Conservation (phyloP, 2,113 vertebrate species). For the Melanotaenia duboulayi region DNA sequence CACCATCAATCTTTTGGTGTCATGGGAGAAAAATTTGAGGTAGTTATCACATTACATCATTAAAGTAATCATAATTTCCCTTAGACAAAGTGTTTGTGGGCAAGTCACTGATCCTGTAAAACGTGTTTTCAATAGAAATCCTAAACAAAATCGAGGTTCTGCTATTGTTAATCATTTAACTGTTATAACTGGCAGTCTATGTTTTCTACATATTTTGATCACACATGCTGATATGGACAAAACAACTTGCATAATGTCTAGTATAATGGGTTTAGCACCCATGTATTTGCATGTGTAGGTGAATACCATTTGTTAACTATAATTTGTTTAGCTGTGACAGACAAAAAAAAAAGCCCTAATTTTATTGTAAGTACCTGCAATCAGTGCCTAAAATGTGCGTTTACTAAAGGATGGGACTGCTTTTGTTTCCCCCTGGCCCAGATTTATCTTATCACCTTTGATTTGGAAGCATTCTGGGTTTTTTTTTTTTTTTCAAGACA, state of each 20-base stretch:
- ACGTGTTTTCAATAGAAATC: slow-evolving; percentile 36
- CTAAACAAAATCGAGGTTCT: slow-evolving; percentile 16
- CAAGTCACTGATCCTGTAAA: slow-evolving; percentile 47
- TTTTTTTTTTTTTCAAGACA: slow-evolving; percentile 1
- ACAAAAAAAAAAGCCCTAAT: slow-evolving; percentile 15
- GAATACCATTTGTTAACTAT: neutral
- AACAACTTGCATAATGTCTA: too few species aligned
- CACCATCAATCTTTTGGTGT: slow-evolving; percentile 63
- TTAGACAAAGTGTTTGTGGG: slow-evolving; percentile 54
- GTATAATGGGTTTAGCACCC: too few species aligned
- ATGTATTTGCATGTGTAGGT: neutral
- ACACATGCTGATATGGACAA: too few species aligned
- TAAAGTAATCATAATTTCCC: slow-evolving; percentile 65
- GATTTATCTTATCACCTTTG: slow-evolving; percentile 22
- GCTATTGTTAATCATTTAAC: slow-evolving; percentile 5
- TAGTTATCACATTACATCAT: slow-evolving; percentile 73
- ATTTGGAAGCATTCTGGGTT: slow-evolving; percentile 19
- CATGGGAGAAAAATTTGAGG: slow-evolving; percentile 54
- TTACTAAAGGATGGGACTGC: slow-evolving; percentile 44
- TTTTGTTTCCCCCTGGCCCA: slow-evolving; percentile 34
- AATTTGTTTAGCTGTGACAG: neutral
- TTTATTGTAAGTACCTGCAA: slow-evolving; percentile 8
- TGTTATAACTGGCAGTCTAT: slow-evolving; percentile 6
- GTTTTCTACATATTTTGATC: neutral
- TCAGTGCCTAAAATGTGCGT: slow-evolving; percentile 40